Percentiles rank a stretch among this genome's conserved stretches.
These are phyloP conservation scores for Melieria omissa DNA, from an alignment of 2,888 invertebrate genomes.

Conservation along the genomic window DNA sequence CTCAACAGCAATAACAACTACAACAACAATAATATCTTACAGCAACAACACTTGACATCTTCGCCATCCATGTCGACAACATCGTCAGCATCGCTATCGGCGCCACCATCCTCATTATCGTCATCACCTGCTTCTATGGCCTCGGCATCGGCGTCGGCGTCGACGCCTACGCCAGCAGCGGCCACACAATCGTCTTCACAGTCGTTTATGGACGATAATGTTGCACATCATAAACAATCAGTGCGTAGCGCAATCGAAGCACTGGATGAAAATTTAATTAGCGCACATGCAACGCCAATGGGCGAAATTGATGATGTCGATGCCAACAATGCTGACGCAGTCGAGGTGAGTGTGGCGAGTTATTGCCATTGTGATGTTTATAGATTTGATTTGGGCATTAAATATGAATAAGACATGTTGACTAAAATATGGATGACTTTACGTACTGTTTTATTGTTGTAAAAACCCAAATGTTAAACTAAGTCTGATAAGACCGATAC, in stretches of 20 bases:
- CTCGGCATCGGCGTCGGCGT: slow-evolving; percentile 39
- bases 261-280: slow-evolving; percentile 36
- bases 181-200: slow-evolving; percentile 59
- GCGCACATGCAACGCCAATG: slow-evolving; percentile 21
- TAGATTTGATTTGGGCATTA: too few relatives aligned
- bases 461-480: too few relatives aligned
- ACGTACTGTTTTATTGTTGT: too few relatives aligned
- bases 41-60: slow-evolving; percentile 39
- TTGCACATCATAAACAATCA: slow-evolving; percentile 68
- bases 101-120: slow-evolving; percentile 35
- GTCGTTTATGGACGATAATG: slow-evolving; percentile 67
- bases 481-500: too few relatives aligned
- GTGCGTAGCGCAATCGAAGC: slow-evolving; percentile 51
- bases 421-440: too few relatives aligned
- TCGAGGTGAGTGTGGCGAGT: slow-evolving; percentile 16
- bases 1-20: neutral
- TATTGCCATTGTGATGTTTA: too few relatives aligned
- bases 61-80: slow-evolving; percentile 32
- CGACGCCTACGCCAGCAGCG: slow-evolving; percentile 47
- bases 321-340: slow-evolving; percentile 19
- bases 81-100: slow-evolving; percentile 40
- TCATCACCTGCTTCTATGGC: slow-evolving; percentile 39
- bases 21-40: slow-evolving; percentile 16
- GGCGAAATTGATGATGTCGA: slow-evolving; percentile 19
- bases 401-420: too few relatives aligned